Evolutionary conservation across 2,113 vertebrate species (phyloP).

Genomic region (Sus scrofa): DNA sequence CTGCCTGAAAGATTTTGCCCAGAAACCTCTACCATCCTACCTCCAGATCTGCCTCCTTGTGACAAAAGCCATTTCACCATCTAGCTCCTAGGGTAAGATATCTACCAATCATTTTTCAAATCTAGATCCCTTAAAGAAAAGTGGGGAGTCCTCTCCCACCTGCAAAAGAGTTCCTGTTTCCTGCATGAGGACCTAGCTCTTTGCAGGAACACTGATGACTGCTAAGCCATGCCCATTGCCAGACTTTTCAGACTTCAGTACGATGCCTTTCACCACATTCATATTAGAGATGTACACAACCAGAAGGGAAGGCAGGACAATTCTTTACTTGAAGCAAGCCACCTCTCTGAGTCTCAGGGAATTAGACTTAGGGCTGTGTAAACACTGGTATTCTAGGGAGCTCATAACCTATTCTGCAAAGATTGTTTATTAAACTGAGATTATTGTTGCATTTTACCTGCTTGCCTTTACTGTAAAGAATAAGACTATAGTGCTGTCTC

Average conservation of each 20-base stretch:
- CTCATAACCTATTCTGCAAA: background rate
- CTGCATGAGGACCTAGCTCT: background rate
- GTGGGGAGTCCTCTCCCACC: background rate
- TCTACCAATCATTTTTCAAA: background rate
- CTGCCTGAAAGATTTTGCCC: background rate
- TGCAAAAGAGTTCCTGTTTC: background rate
- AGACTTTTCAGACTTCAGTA: background rate
- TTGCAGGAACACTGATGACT: background rate
- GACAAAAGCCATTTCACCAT: background rate
- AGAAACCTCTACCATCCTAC: background rate
- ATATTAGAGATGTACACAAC: background rate
- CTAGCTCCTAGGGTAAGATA: background rate
- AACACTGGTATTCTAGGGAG: background rate
- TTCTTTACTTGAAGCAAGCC: background rate
- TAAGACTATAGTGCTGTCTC: background rate
- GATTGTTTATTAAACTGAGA: background rate
- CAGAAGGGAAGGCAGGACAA: background rate
- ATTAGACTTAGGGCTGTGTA: background rate
- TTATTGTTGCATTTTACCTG: conserved; percentile 39
- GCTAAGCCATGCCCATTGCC: background rate
- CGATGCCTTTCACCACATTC: background rate
- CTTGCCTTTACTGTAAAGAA: conserved; percentile 32
- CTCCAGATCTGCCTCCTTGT: background rate
- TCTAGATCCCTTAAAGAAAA: background rate
- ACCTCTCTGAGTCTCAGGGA: background rate